A percentile compares a stretch with the other conserved stretches of the same genome.
Evolutionary conservation across 2,888 invertebrate genomes (phyloP).

Genomic region (Pollenia angustigena): DNA sequence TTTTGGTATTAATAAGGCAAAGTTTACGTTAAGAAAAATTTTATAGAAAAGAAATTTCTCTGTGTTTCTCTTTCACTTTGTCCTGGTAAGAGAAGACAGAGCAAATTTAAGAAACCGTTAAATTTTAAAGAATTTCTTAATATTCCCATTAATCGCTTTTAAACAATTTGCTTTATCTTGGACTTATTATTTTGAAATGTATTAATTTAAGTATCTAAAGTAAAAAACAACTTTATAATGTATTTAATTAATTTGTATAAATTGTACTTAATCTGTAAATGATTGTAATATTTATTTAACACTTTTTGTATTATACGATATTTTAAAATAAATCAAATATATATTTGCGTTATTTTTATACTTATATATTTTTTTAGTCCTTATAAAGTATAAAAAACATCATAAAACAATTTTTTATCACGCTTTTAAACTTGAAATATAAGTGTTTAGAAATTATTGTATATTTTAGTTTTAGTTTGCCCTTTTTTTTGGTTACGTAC

Average conservation of each 20-base stretch:
- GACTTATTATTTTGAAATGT: no score
- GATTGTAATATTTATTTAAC: constrained; percentile 26
- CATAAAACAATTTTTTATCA: not conserved
- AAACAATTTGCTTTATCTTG: no score
- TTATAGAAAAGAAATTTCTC: no score
- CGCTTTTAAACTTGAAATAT: constrained; percentile 4
- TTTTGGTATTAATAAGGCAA: no score
- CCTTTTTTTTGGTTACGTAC: no score
- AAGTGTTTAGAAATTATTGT: constrained; percentile 9
- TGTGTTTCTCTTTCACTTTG: no score
- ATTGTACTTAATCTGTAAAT: constrained; percentile 69
- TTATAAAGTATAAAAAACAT: not conserved
- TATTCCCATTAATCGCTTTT: no score
- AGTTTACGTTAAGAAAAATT: no score
- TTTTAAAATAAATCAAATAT: constrained; percentile 29
- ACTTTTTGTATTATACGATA: not conserved
- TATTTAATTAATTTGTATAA: constrained; percentile 46
- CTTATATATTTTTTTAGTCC: not conserved
- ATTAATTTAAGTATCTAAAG: not conserved
- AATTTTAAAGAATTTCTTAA: no score
- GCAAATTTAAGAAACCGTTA: no score
- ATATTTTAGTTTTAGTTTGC: not conserved
- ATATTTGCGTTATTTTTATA: not conserved
- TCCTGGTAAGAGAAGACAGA: no score
- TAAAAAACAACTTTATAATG: not conserved